Conservation (phyloP, 2,113 vertebrate genomes). For the Phaethornis superciliosus region DNA sequence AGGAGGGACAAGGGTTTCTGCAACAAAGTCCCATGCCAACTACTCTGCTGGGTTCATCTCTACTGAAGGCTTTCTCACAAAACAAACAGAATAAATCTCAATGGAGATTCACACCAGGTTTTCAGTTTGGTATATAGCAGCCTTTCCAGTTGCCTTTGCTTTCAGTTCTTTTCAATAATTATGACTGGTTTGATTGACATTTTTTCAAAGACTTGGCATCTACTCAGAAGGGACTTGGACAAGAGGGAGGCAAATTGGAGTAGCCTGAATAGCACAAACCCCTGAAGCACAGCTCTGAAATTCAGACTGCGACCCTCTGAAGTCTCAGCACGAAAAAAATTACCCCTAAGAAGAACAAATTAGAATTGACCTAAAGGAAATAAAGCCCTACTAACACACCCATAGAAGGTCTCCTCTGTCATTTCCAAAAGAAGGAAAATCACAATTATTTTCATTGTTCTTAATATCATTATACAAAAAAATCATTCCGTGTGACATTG, state of each 20-base stretch:
- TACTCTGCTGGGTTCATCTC: neutral
- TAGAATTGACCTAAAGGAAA: neutral
- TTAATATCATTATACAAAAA: neutral
- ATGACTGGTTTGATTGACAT: too few relatives aligned
- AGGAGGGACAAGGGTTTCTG: neutral
- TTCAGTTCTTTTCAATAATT: neutral
- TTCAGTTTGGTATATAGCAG: too few relatives aligned
- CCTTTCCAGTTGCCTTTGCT: neutral
- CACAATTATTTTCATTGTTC: neutral
- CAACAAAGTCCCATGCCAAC: neutral
- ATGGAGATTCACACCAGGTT: neutral
- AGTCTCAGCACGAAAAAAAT: neutral
- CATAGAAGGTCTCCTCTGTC: too few relatives aligned
- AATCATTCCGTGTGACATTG: neutral
- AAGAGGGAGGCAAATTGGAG: neutral
- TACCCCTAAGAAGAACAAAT: neutral
- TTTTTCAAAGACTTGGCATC: neutral
- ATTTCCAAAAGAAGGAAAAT: neutral
- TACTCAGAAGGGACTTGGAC: neutral
- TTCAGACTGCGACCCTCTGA: neutral
- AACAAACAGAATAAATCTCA: neutral
- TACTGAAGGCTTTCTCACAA: neutral
- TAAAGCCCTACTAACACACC: neutral
- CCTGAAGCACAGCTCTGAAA: neutral
- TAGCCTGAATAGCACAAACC: neutral